These are phyloP conservation scores for Leptonema lineaticorne DNA, from an alignment of 1,140 invertebrate genomes.

Conservation along the genomic window DNA sequence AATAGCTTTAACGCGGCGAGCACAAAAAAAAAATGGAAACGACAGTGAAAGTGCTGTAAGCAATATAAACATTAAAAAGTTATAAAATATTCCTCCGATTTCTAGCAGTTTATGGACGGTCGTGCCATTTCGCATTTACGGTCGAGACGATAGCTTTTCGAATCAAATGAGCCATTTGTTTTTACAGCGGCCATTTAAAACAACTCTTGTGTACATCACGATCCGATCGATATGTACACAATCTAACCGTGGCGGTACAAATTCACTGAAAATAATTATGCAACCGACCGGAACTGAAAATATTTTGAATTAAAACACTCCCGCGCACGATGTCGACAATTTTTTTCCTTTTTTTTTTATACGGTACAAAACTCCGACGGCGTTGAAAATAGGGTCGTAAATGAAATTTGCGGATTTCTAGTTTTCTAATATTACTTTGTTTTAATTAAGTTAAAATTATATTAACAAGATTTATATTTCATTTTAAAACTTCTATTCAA, in stretches of 20 bases:
- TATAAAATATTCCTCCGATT: constrained; percentile 22
- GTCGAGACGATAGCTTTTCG: constrained; percentile 36
- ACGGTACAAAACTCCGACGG: no score
- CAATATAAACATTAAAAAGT: constrained; percentile 11
- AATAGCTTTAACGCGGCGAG: no score
- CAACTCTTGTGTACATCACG: constrained; percentile 38
- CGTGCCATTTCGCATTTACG: constrained; percentile 24
- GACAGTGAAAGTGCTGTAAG: not conserved
- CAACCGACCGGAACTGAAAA: not conserved
- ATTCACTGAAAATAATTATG: not conserved
- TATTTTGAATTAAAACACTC: not conserved
- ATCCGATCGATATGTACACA: constrained; percentile 1
- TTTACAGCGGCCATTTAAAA: constrained; percentile 40
- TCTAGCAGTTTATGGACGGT: constrained; percentile 11
- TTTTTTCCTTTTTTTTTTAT: no score
- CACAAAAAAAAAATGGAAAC: no score
- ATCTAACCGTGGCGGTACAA: not conserved
- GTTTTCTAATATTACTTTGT: no score
- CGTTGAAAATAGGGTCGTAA: no score
- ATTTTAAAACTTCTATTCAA: no score
- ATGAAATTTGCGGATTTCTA: no score
- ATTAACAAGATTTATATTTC: no score
- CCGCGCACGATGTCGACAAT: not conserved
- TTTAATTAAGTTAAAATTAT: no score
- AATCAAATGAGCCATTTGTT: constrained; percentile 41